Percentiles rank a stretch among this genome's conserved stretches.
phyloP scores from a whole-genome alignment of 2,888 invertebrate genomes.

The Nezara viridula region DNA sequence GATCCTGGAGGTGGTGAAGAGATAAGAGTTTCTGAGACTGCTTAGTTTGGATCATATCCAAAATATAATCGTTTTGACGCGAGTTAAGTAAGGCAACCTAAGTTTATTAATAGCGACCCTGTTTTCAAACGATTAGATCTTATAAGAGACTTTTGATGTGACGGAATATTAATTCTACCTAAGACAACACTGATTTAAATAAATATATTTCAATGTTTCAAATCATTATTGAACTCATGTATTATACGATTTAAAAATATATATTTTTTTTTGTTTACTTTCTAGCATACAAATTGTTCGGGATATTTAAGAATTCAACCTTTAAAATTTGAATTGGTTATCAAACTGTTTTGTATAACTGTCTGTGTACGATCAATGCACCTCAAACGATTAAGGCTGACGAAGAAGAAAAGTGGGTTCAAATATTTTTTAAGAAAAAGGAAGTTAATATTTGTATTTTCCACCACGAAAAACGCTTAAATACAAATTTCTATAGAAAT shows the following conservation, averaged over 20 bases:
- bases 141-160: background rate
- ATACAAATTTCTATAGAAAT: too few relatives aligned
- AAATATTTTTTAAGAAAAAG: too few relatives aligned
- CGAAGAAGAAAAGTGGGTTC: too few relatives aligned
- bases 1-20: conserved; percentile 2
- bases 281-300: background rate
- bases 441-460: too few relatives aligned
- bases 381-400: too few relatives aligned
- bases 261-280: background rate
- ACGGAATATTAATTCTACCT: background rate
- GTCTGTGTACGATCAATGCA: too few relatives aligned
- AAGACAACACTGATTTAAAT: background rate
- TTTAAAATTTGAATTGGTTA: too few relatives aligned
- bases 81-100: background rate
- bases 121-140: conserved; percentile 2
- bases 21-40: background rate
- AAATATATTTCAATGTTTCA: background rate
- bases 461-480: too few relatives aligned
- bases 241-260: background rate
- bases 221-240: background rate
- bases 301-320: too few relatives aligned
- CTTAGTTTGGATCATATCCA: background rate
- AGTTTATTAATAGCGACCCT: background rate
- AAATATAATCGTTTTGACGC: conserved; percentile 38
- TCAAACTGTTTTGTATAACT: too few relatives aligned